Percentiles rank a stretch among this genome's conserved stretches.
phyloP scores from a whole-genome alignment of 1,140 invertebrate genomes.

The Ceratosolen fusciceps region DNA sequence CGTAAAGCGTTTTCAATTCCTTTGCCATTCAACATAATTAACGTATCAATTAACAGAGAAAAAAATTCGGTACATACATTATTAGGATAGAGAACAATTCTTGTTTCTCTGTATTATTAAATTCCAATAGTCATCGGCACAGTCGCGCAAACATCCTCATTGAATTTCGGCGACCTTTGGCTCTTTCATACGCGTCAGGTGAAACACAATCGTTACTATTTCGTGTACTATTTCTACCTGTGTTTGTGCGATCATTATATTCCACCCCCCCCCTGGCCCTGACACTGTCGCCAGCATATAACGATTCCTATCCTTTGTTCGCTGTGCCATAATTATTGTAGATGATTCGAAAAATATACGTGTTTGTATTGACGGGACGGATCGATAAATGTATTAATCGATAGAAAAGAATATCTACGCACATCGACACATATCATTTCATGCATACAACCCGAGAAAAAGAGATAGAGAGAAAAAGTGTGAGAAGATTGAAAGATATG shows the following conservation, averaged over 20 bases:
- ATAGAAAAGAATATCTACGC: neutral
- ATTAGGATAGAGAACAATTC: neutral
- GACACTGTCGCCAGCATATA: neutral
- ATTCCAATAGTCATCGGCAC: neutral
- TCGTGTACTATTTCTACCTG: no score
- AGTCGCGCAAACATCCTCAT: neutral
- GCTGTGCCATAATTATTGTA: conserved; percentile 48
- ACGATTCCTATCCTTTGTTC: conserved; percentile 48
- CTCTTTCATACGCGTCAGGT: neutral
- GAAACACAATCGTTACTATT: conserved; percentile 27
- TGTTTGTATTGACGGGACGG: no score
- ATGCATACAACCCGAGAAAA: neutral
- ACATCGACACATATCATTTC: no score
- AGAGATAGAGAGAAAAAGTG: neutral
- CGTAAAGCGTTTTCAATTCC: neutral
- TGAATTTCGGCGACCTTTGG: neutral
- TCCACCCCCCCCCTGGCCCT: no score
- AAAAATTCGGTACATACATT: neutral
- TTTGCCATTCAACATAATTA: neutral
- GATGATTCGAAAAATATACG: no score
- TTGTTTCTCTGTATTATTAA: neutral
- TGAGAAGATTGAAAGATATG: no score
- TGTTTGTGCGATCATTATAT: conserved; percentile 18
- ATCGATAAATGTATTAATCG: no score
- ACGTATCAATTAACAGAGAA: conserved; percentile 17